Evolutionary conservation across 2,113 vertebrate species (phyloP).

Genomic region (Corynorhinus townsendii): DNA sequence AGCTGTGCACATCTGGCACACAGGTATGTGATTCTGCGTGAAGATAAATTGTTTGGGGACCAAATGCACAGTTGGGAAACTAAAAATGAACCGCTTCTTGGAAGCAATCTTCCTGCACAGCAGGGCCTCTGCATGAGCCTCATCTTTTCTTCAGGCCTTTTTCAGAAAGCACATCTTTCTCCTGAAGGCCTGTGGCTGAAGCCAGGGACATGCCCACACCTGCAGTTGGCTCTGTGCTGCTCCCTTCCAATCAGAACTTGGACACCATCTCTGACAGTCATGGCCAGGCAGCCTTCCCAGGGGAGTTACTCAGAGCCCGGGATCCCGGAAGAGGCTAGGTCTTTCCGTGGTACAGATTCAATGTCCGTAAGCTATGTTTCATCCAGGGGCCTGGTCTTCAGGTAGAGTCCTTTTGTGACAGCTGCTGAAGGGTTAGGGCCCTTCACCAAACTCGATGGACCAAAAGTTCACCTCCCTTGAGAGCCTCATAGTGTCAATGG

Average conservation of each 20-base stretch:
- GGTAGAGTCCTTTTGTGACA: not conserved
- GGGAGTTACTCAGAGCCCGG: not conserved
- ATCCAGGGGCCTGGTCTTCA: not conserved
- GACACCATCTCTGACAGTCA: not conserved
- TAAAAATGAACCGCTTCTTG: slow-evolving; percentile 73
- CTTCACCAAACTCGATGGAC: not conserved
- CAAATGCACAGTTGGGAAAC: slow-evolving; percentile 69
- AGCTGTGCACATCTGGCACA: slow-evolving; percentile 76
- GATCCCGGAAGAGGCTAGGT: not conserved
- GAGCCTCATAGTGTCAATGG: not conserved
- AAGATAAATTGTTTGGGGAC: slow-evolving; percentile 75
- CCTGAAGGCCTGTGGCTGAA: not conserved
- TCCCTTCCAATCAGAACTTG: not conserved
- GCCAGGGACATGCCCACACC: slow-evolving; percentile 44
- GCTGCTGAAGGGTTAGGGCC: not conserved
- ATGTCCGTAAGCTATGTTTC: not conserved
- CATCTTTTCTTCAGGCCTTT: slow-evolving; percentile 44
- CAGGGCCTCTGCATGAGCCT: slow-evolving; percentile 53
- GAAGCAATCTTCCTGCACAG: slow-evolving; percentile 70
- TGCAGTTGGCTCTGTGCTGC: slow-evolving; percentile 15
- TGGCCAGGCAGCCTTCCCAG: not conserved
- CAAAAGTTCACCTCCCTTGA: not conserved
- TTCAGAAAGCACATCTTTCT: not conserved
- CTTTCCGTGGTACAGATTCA: not conserved
- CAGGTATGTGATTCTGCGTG: slow-evolving; percentile 71